Base-by-base conservation (phyloP, 2,888 invertebrate genomes). In the Machimus rusticus region DNA sequence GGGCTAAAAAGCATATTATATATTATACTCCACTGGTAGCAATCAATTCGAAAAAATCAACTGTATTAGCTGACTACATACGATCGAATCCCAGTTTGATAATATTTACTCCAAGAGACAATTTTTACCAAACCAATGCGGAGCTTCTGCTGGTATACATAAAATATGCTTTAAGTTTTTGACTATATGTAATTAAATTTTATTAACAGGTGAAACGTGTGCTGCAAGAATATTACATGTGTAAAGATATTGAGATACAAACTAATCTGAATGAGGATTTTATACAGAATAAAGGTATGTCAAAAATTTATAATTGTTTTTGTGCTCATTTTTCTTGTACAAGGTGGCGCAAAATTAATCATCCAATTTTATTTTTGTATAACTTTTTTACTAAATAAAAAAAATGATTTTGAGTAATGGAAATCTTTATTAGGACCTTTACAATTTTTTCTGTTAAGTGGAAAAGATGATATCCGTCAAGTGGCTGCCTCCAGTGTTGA, bases 31-130 rank as follows among this genome's bases (percentile, higher is more conserved):
- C 94, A 0, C 95, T 97, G 94, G 92, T 96, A 39, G 94, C 95
- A 89, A 96, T 96, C 0, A 94, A 95, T 87, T 96, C 96, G 90
- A 93, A 94, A 76, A 97, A 97, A 92, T 94, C 96, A 14, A 93
- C 94, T 46, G 94, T 94, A 28, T 93, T 98, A 79, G 95, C 96
- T n/a, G 94, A 93, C 89, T 95, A 95, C 90, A 93, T 96, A 12
- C 94, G 95, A 89, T 94, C 94, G 55, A 96, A 95, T 86, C 96
- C 97, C 2, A 94, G 96, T 74, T 92, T 98, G 57, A 93, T 98
- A 89, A 92, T 97, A 87, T 97, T 97, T 90, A 96, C 97, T 0
- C 96, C 97, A 8, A 93, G 95, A 88, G 96, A 96, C 92, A 95
- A 96, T n/a, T 92, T 96, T 66, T 94, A 94, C 4, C 66, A 28